Conservation (phyloP, 2,113 vertebrate genomes). For the Brienomyrus longianalis region DNA sequence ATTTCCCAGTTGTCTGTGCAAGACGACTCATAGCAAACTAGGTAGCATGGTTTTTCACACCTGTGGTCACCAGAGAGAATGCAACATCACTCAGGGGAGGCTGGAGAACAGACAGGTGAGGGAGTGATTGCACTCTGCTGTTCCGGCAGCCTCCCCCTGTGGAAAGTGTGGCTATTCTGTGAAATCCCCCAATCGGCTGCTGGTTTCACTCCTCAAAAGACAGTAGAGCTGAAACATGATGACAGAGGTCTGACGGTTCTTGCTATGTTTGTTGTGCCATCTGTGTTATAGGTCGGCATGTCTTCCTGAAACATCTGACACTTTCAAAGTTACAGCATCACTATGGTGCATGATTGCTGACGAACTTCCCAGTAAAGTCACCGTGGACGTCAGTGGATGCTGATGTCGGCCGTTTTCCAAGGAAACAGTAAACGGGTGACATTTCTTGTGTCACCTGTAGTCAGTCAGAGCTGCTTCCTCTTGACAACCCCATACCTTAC, state of each 20-base stretch:
- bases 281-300: neutral
- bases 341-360: neutral
- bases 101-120: neutral
- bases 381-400: neutral
- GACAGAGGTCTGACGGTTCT: neutral
- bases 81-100: neutral
- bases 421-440: neutral
- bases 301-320: neutral
- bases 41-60: neutral
- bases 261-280: neutral
- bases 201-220: neutral
- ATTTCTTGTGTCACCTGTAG: neutral
- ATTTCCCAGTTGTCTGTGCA: neutral
- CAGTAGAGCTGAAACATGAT: neutral
- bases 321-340: neutral
- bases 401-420: neutral
- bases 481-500: neutral
- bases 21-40: neutral
- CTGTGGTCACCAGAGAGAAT: neutral
- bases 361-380: neutral
- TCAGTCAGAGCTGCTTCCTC: neutral
- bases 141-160: neutral
- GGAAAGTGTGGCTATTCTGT: neutral
- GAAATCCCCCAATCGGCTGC: neutral
- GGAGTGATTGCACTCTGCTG: neutral